These are phyloP conservation scores for Torymus aiolomorphi DNA, from an alignment of 2,888 invertebrate genomes.

Conservation along the genomic window DNA sequence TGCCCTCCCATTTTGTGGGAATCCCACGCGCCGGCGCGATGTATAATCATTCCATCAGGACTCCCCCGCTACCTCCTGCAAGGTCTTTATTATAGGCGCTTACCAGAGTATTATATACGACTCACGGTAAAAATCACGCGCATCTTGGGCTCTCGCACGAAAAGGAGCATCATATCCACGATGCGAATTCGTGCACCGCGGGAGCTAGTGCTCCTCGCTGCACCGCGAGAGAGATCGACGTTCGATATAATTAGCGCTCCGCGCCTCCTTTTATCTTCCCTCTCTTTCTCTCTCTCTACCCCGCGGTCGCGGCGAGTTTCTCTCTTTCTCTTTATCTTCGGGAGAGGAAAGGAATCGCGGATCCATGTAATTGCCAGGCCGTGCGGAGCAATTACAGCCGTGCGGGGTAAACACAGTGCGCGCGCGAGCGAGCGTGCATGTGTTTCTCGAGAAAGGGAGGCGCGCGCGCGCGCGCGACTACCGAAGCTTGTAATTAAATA, in stretches of 20 bases:
- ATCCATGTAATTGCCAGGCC: slow-evolving; percentile 54
- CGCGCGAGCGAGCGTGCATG: neutral
- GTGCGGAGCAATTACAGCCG: slow-evolving; percentile 51
- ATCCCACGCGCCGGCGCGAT: too few species aligned
- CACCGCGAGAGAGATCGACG: slow-evolving; percentile 45
- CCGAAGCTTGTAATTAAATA: slow-evolving; percentile 64
- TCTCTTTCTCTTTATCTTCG: neutral
- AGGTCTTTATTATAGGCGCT: too few species aligned
- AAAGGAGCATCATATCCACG: too few species aligned
- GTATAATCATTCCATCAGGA: too few species aligned
- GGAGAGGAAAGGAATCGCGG: slow-evolving; percentile 32
- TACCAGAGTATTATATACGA: too few species aligned
- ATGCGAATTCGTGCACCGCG: slow-evolving; percentile 21
- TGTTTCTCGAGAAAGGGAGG: neutral
- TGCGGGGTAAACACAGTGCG: slow-evolving; percentile 49
- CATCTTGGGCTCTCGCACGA: too few species aligned
- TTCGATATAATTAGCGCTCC: slow-evolving; percentile 52
- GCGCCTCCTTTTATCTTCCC: slow-evolving; percentile 18
- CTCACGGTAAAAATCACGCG: too few species aligned
- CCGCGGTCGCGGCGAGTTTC: neutral
- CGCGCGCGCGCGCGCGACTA: slow-evolving; percentile 51
- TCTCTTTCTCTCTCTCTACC: neutral
- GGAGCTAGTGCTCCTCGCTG: slow-evolving; percentile 28
- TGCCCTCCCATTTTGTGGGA: too few species aligned
- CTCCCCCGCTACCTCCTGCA: too few species aligned